Percentiles rank a stretch among this genome's conserved stretches.
phyloP scores from a whole-genome alignment of 35 echinoderm and acorn worm genomes.

The Ophiothrix spiculata region DNA sequence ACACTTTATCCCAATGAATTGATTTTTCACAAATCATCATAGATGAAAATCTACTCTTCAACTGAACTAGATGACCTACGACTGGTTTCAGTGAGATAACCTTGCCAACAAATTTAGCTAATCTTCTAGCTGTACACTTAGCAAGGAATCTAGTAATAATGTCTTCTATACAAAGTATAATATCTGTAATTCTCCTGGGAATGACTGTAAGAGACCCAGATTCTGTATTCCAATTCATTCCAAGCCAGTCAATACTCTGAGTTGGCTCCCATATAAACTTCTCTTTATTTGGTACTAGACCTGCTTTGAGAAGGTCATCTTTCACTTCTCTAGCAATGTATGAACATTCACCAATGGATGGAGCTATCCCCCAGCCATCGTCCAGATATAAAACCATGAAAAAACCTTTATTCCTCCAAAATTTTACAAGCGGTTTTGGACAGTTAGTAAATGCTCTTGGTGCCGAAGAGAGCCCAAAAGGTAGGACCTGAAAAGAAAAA shows the following conservation, averaged over 20 bases:
- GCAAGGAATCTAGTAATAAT: neutral
- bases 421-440: conserved; percentile 20
- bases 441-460: conserved; percentile 34
- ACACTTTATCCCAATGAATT: conserved; percentile 40
- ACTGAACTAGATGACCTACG: conserved; percentile 14
- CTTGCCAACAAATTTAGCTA: conserved; percentile 15
- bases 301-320: conserved; percentile 17
- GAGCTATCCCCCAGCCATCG: conserved; percentile 30
- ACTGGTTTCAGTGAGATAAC: neutral
- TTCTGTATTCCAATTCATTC: conserved; percentile 2
- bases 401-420: conserved; percentile 34
- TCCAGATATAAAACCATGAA: conserved; percentile 43
- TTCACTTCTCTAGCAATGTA: conserved; percentile 8
- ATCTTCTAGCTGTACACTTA: conserved; percentile 1
- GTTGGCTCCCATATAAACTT: conserved; percentile 37
- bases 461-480: conserved; percentile 36
- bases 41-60: conserved; percentile 32
- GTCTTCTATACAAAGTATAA: conserved; percentile 1
- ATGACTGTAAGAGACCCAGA: neutral
- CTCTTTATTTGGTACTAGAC: conserved; percentile 38
- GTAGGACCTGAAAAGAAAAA: conserved; percentile 36
- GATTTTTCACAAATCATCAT: neutral
- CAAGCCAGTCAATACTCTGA: conserved; percentile 26
- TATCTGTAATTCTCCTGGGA: neutral
- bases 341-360: neutral